These are phyloP conservation scores for Meta bourneti DNA, from an alignment of 2,888 invertebrate genomes.

Conservation along the genomic window DNA sequence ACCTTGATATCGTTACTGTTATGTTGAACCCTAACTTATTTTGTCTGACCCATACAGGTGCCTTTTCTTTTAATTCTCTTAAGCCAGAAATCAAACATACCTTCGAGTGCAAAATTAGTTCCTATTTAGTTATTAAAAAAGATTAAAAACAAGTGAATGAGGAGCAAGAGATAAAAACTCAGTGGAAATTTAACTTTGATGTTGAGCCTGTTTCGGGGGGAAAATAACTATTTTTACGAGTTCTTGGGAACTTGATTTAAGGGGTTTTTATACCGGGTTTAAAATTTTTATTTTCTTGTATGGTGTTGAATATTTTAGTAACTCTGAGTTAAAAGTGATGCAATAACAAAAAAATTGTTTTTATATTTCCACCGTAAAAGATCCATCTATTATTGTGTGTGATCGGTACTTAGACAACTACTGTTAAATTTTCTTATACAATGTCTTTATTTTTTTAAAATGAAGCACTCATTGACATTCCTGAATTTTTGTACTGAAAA, in stretches of 20 bases:
- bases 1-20: neutral
- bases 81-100: neutral
- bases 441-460: conserved; percentile 74
- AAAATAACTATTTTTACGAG: conserved; percentile 66
- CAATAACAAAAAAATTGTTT: conserved; percentile 74
- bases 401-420: conserved; percentile 65
- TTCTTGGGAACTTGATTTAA: conserved; percentile 52
- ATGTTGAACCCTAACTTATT: neutral
- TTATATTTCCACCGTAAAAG: conserved; percentile 59
- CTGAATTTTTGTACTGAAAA: conserved; percentile 74
- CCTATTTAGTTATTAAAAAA: conserved; percentile 62
- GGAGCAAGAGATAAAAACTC: conserved; percentile 37
- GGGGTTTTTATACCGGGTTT: conserved; percentile 58
- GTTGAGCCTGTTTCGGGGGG: conserved; percentile 15
- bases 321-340: conserved; percentile 51
- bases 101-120: conserved; percentile 50
- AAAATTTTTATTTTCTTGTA: conserved; percentile 71
- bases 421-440: conserved; percentile 75
- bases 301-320: conserved; percentile 70
- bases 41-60: neutral
- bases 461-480: conserved; percentile 74
- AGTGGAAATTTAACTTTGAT: conserved; percentile 36
- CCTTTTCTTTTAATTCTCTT: neutral
- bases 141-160: conserved; percentile 56
- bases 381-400: conserved; percentile 47